Percentiles rank a stretch among this genome's conserved stretches.
Conservation (phyloP, 2,113 vertebrate genomes). For the Chaetura pelagica region DNA sequence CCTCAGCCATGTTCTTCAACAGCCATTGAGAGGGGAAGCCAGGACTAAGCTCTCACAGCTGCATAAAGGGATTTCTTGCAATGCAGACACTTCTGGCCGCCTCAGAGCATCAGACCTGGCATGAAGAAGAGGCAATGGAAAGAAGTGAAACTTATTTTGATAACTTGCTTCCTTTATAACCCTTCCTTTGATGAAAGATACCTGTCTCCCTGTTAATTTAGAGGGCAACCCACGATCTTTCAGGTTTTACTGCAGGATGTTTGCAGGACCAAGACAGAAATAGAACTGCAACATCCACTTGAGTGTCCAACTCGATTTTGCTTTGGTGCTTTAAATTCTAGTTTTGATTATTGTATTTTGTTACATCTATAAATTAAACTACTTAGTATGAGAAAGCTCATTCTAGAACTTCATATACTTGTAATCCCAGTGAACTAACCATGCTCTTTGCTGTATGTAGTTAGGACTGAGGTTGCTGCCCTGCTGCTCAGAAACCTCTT, state of each 20-base stretch:
- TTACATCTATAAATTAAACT: background rate
- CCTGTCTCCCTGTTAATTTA: background rate
- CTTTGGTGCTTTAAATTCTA: background rate
- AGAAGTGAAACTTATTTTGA: background rate
- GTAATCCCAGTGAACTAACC: background rate
- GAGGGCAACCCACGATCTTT: background rate
- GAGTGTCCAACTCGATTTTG: background rate
- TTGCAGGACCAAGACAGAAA: background rate
- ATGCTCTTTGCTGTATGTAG: background rate
- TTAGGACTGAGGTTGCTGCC: background rate
- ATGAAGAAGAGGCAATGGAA: background rate
- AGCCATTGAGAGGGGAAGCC: background rate
- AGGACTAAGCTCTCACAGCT: background rate
- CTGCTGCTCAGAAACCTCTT: background rate
- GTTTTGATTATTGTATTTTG: background rate
- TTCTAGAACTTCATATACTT: background rate
- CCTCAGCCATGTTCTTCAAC: background rate
- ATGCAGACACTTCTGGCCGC: background rate
- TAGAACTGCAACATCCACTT: background rate
- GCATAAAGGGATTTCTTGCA: background rate
- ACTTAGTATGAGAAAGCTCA: background rate
- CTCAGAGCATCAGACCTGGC: background rate
- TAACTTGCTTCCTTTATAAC: background rate
- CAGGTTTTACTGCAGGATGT: background rate
- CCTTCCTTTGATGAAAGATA: background rate